These are phyloP conservation scores for Standfussiana lucernea DNA, from an alignment of 2,888 invertebrate genomes.

Conservation along the genomic window DNA sequence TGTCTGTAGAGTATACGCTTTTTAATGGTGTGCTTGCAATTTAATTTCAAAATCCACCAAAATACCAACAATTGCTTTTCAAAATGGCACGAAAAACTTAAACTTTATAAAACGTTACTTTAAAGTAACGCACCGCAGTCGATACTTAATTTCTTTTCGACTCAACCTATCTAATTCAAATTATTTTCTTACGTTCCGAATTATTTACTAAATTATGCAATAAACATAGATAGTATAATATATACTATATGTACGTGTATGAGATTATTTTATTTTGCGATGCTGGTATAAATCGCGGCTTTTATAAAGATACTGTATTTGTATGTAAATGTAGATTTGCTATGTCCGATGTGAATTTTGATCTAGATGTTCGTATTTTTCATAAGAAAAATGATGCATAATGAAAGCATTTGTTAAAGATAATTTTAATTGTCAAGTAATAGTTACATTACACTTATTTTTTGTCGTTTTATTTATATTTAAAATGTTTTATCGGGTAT, in stretches of 20 bases:
- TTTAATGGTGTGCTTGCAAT: slow-evolving; percentile 2
- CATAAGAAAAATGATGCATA: neutral
- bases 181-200: slow-evolving; percentile 4
- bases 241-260: slow-evolving; percentile 22
- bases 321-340: slow-evolving; percentile 6
- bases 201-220: slow-evolving; percentile 10
- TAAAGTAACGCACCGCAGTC: neutral
- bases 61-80: neutral
- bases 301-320: slow-evolving; percentile 11
- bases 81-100: neutral
- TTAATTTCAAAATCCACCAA: slow-evolving; percentile 1
- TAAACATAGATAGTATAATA: neutral
- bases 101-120: neutral
- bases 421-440: slow-evolving; percentile 3
- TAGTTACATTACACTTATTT: neutral
- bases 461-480: slow-evolving; percentile 7
- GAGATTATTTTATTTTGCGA: slow-evolving; percentile 40
- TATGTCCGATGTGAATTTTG: neutral
- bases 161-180: neutral
- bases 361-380: slow-evolving; percentile 18
- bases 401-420: slow-evolving; percentile 24
- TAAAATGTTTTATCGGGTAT: slow-evolving; percentile 7
- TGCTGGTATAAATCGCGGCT: slow-evolving; percentile 22
- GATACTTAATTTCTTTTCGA: neutral
- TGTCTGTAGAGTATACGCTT: slow-evolving; percentile 10